Conservation (phyloP, 2,888 invertebrate genomes). For the Labia minor region DNA sequence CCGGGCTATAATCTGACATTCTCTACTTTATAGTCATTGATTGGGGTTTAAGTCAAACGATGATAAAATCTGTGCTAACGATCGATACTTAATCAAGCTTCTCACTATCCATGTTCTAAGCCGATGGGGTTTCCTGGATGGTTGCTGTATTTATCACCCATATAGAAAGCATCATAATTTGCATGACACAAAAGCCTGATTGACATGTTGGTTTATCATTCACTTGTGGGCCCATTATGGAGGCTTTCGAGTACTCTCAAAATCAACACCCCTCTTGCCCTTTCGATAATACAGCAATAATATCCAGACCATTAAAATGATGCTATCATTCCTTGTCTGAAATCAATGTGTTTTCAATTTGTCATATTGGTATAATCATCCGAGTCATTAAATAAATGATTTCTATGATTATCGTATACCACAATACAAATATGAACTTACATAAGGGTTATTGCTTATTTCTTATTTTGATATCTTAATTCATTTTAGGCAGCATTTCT, state of each 20-base stretch:
- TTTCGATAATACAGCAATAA: background rate
- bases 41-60: too few relatives aligned
- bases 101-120: background rate
- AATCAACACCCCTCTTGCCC: background rate
- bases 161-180: background rate
- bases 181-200: slow-evolving; percentile 4
- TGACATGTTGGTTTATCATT: slow-evolving; percentile 7
- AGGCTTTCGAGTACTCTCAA: background rate
- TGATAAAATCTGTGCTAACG: too few relatives aligned
- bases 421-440: too few relatives aligned
- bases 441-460: too few relatives aligned
- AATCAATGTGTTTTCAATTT: background rate
- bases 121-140: background rate
- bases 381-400: too few relatives aligned
- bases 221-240: slow-evolving; percentile 3
- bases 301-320: background rate
- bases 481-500: too few relatives aligned
- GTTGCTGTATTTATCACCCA: background rate
- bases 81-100: background rate
- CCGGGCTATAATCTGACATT: too few relatives aligned
- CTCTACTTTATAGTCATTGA: too few relatives aligned
- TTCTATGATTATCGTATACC: too few relatives aligned
- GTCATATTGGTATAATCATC: too few relatives aligned
- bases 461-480: too few relatives aligned
- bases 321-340: background rate